Evolutionary conservation across 1,140 invertebrate genomes (phyloP).

Genomic region (Triops cancriformis): DNA sequence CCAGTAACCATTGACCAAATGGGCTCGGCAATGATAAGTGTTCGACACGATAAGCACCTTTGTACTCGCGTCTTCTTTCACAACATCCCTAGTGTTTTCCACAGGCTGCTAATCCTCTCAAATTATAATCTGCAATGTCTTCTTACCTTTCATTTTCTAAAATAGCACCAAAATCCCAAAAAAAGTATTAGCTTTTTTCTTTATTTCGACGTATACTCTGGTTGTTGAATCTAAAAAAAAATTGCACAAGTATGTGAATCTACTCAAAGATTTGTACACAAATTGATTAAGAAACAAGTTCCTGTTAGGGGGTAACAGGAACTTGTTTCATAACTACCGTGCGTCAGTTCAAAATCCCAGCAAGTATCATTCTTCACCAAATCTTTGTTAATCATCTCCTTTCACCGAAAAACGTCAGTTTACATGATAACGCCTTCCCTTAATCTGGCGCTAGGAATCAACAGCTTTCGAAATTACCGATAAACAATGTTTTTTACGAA

Average conservation of each 20-base stretch:
- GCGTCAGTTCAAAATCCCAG: not conserved
- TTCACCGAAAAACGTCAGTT: not conserved
- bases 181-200: too few species aligned
- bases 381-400: not conserved
- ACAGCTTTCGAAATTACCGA: not conserved
- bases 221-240: too few species aligned
- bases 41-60: not conserved
- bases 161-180: not conserved
- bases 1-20: not conserved
- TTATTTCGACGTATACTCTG: too few species aligned
- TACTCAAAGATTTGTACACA: too few species aligned
- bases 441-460: not conserved
- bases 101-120: not conserved
- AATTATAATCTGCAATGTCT: not conserved
- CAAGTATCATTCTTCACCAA: not conserved
- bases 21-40: not conserved
- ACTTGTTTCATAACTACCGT: not conserved
- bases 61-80: not conserved
- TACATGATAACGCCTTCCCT: not conserved
- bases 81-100: not conserved
- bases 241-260: too few species aligned
- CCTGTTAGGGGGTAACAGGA: not conserved
- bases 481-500: not conserved
- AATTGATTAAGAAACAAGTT: too few species aligned
- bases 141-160: not conserved